phyloP scores from a whole-genome alignment of 2,888 invertebrate species.

The Serripes groenlandicus region DNA sequence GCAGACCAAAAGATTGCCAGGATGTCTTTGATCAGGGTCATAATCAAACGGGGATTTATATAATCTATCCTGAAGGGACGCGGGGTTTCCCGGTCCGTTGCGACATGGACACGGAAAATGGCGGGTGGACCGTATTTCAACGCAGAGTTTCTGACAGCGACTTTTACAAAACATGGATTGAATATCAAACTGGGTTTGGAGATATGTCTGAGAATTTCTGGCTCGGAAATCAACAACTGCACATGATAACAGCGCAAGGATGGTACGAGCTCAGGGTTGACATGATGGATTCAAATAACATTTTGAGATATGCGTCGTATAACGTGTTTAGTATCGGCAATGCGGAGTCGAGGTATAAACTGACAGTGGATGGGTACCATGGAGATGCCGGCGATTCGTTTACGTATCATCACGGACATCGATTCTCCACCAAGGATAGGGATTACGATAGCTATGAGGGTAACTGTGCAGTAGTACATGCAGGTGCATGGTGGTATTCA shows the following conservation, averaged over 20 bases:
- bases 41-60: conserved; percentile 22
- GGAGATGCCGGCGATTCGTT: conserved; percentile 35
- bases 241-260: conserved; percentile 23
- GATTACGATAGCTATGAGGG: neutral
- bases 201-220: conserved; percentile 35
- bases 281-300: neutral
- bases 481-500: neutral
- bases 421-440: neutral
- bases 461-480: neutral
- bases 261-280: conserved; percentile 43
- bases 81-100: conserved; percentile 28
- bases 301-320: conserved; percentile 28
- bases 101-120: conserved; percentile 30
- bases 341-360: conserved; percentile 6
- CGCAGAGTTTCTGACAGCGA: conserved; percentile 33
- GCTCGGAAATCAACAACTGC: conserved; percentile 44
- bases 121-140: conserved; percentile 53
- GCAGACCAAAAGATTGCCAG: conserved; percentile 31
- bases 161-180: conserved; percentile 43
- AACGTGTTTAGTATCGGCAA: conserved; percentile 15
- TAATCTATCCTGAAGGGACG: conserved; percentile 22
- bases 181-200: conserved; percentile 42
- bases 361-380: conserved; percentile 24
- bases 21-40: conserved; percentile 6
- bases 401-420: neutral